A percentile compares a stretch with the other conserved stretches of the same genome.
These are phyloP conservation scores for Eriocheir sinensis DNA, from an alignment of 1,140 invertebrate species.

Conservation along the genomic window DNA sequence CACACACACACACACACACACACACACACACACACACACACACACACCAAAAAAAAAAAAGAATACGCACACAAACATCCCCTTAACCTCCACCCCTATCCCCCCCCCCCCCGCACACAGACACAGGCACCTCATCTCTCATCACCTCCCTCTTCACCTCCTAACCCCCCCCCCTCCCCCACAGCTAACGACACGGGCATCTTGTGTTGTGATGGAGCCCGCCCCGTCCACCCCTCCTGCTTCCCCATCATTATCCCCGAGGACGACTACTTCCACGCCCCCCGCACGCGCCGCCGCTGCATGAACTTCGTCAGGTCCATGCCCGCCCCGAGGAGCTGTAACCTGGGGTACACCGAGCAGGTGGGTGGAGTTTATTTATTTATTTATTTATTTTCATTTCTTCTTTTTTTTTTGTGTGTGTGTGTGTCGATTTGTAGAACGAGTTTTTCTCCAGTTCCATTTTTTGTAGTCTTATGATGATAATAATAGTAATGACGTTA, in stretches of 20 bases:
- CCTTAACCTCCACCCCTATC: not conserved
- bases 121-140: constrained; percentile 60
- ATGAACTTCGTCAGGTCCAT: constrained; percentile 92
- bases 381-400: not conserved
- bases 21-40: not conserved
- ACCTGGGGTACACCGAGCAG: constrained; percentile 76
- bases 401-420: not conserved
- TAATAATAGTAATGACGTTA: not conserved
- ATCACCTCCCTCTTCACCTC: no score
- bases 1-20: not conserved
- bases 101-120: constrained; percentile 8
- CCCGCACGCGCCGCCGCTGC: constrained; percentile 87
- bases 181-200: constrained; percentile 75
- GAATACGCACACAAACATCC: not conserved
- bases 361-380: constrained; percentile 30
- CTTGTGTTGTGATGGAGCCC: constrained; percentile 70
- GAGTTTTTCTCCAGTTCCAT: not conserved
- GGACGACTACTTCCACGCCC: constrained; percentile 90
- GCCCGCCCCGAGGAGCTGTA: constrained; percentile 81
- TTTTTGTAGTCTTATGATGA: not conserved
- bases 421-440: not conserved
- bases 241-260: constrained; percentile 92
- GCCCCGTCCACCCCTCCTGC: constrained; percentile 83
- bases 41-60: not conserved
- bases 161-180: not conserved